These are phyloP conservation scores for Spisula solida DNA, from an alignment of 2,888 invertebrate genomes.

Conservation along the genomic window DNA sequence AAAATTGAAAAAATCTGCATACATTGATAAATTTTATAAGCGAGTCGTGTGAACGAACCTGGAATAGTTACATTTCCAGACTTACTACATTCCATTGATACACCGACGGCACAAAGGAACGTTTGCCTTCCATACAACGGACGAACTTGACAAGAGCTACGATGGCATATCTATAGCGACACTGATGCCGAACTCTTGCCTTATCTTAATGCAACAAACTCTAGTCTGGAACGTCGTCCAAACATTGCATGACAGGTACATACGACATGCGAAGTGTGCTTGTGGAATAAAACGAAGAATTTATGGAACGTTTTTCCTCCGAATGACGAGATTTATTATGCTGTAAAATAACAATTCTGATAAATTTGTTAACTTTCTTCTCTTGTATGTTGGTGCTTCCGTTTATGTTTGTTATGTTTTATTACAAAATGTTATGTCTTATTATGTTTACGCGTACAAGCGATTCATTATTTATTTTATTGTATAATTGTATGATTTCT, in stretches of 20 bases:
- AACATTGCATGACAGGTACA: not conserved
- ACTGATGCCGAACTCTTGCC: constrained; percentile 39
- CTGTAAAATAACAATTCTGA: not conserved
- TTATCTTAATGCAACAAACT: constrained; percentile 30
- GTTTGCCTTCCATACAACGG: constrained; percentile 13
- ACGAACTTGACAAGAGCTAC: constrained; percentile 20
- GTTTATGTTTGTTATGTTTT: not conserved
- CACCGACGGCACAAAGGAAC: not conserved
- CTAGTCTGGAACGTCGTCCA: constrained; percentile 33
- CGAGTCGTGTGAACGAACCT: not conserved
- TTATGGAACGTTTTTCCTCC: constrained; percentile 10
- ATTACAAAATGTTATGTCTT: not conserved
- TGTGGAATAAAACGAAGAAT: not conserved
- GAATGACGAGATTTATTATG: not conserved
- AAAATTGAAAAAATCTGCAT: constrained; percentile 41
- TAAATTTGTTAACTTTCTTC: not conserved
- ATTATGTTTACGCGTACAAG: not conserved
- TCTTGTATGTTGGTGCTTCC: not conserved
- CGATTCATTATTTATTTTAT: constrained; percentile 4
- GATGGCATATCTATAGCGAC: not conserved
- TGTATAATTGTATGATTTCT: not conserved
- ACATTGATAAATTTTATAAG: constrained; percentile 27
- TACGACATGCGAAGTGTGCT: not conserved
- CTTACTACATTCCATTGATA: constrained; percentile 30
- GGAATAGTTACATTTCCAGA: constrained; percentile 15